Evolutionary conservation across 2,888 invertebrate species (phyloP).

Genomic region (Ophraella communa): DNA sequence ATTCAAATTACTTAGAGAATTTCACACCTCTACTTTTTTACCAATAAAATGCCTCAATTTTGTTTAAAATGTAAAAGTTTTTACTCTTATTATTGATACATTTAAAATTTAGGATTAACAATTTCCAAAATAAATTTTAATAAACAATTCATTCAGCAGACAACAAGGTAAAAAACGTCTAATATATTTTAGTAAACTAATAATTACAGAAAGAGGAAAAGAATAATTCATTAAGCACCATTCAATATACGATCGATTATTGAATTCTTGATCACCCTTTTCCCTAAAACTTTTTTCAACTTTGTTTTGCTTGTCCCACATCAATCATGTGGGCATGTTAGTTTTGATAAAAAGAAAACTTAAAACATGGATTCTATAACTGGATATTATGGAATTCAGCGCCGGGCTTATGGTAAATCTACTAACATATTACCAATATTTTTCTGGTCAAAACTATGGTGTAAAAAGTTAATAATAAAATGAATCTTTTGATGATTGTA

Average conservation of each 20-base stretch:
- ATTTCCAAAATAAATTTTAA: too few relatives aligned
- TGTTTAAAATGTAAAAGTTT: too few relatives aligned
- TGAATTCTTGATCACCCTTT: neutral
- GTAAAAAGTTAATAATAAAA: too few relatives aligned
- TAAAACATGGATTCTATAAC: neutral
- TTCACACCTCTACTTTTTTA: too few relatives aligned
- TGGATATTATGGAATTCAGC: neutral
- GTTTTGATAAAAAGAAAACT: neutral
- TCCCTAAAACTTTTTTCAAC: neutral
- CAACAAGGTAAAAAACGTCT: neutral
- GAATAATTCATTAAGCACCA: neutral
- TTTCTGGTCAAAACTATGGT: too few relatives aligned
- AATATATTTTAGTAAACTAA: neutral
- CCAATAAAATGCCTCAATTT: too few relatives aligned
- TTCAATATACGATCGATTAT: constrained; percentile 1
- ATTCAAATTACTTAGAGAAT: too few relatives aligned
- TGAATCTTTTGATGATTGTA: too few relatives aligned
- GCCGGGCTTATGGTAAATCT: neutral
- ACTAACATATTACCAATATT: neutral
- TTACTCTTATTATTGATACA: too few relatives aligned
- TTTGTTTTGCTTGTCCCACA: neutral
- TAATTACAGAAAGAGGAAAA: neutral
- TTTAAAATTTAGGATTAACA: too few relatives aligned
- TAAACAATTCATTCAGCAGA: neutral
- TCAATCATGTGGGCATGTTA: neutral